Evolutionary conservation across 1,140 invertebrate genomes (phyloP).

Genomic region (Bradysia coprophila): DNA sequence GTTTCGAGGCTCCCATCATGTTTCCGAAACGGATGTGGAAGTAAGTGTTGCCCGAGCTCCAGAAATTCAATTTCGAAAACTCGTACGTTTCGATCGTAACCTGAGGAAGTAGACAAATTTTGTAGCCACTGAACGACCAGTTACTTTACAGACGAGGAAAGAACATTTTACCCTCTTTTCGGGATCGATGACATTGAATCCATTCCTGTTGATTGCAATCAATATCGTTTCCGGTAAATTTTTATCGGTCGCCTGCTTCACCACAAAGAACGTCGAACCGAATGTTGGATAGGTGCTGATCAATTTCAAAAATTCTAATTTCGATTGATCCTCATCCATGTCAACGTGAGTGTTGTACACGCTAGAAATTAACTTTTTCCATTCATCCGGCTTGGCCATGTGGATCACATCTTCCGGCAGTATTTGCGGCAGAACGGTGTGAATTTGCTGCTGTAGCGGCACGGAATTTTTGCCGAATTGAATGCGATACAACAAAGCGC

Average conservation of each 20-base stretch:
- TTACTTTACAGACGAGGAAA: too few species aligned
- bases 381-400: slow-evolving; percentile 52
- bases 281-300: slow-evolving; percentile 75
- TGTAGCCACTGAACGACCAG: too few species aligned
- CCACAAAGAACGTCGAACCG: slow-evolving; percentile 91
- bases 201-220: slow-evolving; percentile 80
- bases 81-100: slow-evolving; percentile 65
- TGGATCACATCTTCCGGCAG: slow-evolving; percentile 65
- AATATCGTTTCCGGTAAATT: slow-evolving; percentile 69
- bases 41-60: slow-evolving; percentile 85
- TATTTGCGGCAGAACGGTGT: slow-evolving; percentile 49
- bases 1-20: slow-evolving; percentile 64
- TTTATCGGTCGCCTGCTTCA: slow-evolving; percentile 71
- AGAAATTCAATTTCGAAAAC: slow-evolving; percentile 76
- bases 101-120: slow-evolving; percentile 26
- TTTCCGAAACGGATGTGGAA: slow-evolving; percentile 91
- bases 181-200: slow-evolving; percentile 75
- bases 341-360: slow-evolving; percentile 40
- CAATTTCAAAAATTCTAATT: slow-evolving; percentile 64
- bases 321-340: slow-evolving; percentile 49
- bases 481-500: slow-evolving; percentile 61
- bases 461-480: slow-evolving; percentile 51
- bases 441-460: slow-evolving; percentile 33
- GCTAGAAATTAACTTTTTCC: slow-evolving; percentile 57
- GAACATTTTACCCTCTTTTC: slow-evolving; percentile 70